phyloP scores from a whole-genome alignment of 2,888 invertebrate genomes.

The Hedya salicella region DNA sequence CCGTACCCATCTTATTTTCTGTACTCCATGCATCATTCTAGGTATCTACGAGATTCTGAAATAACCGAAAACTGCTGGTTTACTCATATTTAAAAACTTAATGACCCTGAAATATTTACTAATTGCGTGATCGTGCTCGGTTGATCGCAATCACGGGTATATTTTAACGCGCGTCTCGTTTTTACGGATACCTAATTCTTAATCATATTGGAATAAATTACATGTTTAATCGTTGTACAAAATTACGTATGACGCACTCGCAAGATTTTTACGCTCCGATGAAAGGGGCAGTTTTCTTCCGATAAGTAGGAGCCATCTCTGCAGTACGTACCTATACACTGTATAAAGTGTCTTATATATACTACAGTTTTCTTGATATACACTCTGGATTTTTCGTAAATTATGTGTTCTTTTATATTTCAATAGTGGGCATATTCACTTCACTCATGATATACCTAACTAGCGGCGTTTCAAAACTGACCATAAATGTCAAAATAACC shows the following conservation, averaged over 20 bases:
- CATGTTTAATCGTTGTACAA: not conserved
- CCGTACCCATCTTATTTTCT: slow-evolving; percentile 4
- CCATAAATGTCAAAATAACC: too few relatives aligned
- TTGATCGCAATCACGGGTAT: not conserved
- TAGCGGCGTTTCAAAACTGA: too few relatives aligned
- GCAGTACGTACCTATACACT: too few relatives aligned
- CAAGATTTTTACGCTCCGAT: not conserved
- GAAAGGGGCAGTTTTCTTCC: too few relatives aligned
- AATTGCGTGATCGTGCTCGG: not conserved
- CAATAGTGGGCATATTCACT: too few relatives aligned
- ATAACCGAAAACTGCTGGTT: not conserved
- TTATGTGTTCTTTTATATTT: too few relatives aligned
- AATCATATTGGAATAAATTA: not conserved
- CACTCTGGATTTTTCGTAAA: too few relatives aligned
- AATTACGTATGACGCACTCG: slow-evolving; percentile 16
- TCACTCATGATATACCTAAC: too few relatives aligned
- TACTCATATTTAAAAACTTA: not conserved
- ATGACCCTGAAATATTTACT: not conserved
- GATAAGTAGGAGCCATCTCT: too few relatives aligned
- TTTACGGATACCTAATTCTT: not conserved
- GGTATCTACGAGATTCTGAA: not conserved
- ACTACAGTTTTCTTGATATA: too few relatives aligned
- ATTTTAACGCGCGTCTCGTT: not conserved
- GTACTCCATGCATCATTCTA: not conserved
- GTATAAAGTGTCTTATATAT: too few relatives aligned